Percentiles rank a stretch among this genome's conserved stretches.
Conservation (phyloP, 2,888 invertebrate species). For the Drosophila subsilvestris region DNA sequence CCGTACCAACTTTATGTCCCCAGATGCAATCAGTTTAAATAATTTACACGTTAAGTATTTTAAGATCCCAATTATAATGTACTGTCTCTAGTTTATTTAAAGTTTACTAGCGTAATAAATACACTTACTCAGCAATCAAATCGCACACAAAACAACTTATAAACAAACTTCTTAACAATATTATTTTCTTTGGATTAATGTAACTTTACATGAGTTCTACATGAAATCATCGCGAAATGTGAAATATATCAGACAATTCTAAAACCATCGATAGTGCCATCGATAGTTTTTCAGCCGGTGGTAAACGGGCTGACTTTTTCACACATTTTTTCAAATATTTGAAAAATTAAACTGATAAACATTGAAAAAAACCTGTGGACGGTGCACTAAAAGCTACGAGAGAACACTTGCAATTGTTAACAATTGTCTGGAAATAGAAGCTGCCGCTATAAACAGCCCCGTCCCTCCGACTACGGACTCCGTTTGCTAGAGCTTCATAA, state of each 20-base stretch:
- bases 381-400: neutral
- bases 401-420: neutral
- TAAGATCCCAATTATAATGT: neutral
- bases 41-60: constrained; percentile 10
- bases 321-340: neutral
- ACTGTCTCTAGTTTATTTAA: neutral
- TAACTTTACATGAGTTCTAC: too few species aligned
- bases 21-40: constrained; percentile 19
- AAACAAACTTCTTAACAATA: neutral
- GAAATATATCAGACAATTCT: too few species aligned
- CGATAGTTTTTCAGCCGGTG: too few species aligned
- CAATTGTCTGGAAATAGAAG: neutral
- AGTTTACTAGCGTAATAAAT: constrained; percentile 22
- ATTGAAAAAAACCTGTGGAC: neutral
- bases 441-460: neutral
- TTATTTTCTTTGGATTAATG: too few species aligned
- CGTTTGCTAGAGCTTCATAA: neutral
- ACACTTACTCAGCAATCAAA: constrained; percentile 5
- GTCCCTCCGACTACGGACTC: neutral
- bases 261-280: too few species aligned
- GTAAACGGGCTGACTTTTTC: too few species aligned
- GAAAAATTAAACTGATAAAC: neutral
- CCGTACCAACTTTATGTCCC: neutral
- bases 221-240: too few species aligned
- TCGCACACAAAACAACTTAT: neutral